phyloP scores from a whole-genome alignment of 2,113 vertebrate genomes.

The Rhinolophus sinicus region DNA sequence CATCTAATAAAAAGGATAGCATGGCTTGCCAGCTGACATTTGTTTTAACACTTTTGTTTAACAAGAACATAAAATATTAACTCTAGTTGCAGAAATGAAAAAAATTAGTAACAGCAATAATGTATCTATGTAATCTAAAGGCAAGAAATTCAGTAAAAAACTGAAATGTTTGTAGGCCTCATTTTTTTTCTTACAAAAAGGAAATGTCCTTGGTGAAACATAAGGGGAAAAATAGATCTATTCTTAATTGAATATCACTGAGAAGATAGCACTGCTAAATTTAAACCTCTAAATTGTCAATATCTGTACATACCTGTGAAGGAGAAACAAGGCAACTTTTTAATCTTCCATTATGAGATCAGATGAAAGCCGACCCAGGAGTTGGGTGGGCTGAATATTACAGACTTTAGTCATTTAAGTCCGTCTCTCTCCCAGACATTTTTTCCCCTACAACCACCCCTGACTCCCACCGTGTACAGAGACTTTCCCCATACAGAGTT shows the following conservation, averaged over 20 bases:
- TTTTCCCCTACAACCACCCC: not conserved
- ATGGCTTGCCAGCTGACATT: not conserved
- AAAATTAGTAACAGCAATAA: not conserved
- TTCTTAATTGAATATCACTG: not conserved
- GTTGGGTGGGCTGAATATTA: not conserved
- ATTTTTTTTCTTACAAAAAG: slow-evolving; percentile 44
- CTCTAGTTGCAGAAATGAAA: slow-evolving; percentile 15
- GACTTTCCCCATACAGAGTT: not conserved
- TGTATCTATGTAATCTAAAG: not conserved
- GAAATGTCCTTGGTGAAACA: not conserved
- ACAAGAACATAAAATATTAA: slow-evolving; percentile 47
- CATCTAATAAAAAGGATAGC: not conserved
- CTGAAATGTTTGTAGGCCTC: not conserved
- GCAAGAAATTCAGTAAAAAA: not conserved
- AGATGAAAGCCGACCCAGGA: not conserved
- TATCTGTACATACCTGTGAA: not conserved
- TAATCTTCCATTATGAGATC: not conserved
- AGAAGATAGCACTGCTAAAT: slow-evolving; percentile 10
- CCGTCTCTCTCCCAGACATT: not conserved
- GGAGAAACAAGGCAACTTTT: not conserved
- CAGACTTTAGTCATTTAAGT: not conserved
- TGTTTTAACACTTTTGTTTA: slow-evolving; percentile 17
- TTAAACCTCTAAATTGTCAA: slow-evolving; percentile 8
- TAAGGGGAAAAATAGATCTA: not conserved
- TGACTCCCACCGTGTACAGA: not conserved